Evolutionary conservation across 2,113 vertebrate species (phyloP).

Genomic region (Erinaceus europaeus): DNA sequence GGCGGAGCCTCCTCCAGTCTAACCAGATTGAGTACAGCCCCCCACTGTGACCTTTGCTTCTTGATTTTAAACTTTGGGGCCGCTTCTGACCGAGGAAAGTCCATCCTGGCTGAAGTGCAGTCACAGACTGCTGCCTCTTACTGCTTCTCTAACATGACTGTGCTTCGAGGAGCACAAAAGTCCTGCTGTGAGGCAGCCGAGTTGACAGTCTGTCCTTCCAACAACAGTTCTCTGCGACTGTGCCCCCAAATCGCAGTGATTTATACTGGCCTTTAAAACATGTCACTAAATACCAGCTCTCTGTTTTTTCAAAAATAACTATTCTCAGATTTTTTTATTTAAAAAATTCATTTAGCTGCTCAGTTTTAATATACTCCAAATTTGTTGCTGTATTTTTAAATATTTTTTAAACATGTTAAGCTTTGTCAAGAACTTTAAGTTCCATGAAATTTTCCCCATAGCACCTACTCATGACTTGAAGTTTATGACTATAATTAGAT

Average conservation of each 20-base stretch:
- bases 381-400: slow-evolving; percentile 50
- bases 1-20: slow-evolving; percentile 29
- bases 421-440: slow-evolving; percentile 44
- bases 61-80: slow-evolving; percentile 52
- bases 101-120: slow-evolving; percentile 48
- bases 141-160: slow-evolving; percentile 16
- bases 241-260: slow-evolving; percentile 14
- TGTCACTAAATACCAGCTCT: background rate
- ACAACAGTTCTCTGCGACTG: slow-evolving; percentile 47
- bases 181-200: slow-evolving; percentile 26
- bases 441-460: background rate
- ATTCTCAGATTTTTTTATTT: slow-evolving; percentile 24
- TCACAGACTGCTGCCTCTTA: slow-evolving; percentile 51
- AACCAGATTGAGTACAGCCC: slow-evolving; percentile 52
- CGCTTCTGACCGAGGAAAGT: slow-evolving; percentile 32
- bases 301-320: background rate
- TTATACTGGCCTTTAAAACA: slow-evolving; percentile 47
- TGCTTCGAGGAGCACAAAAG: slow-evolving; percentile 33
- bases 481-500: slow-evolving; percentile 22
- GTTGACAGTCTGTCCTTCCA: slow-evolving; percentile 43
- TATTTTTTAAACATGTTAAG: slow-evolving; percentile 44
- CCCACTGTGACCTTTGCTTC: slow-evolving; percentile 48
- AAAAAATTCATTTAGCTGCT: slow-evolving; percentile 22
- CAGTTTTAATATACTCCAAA: slow-evolving; percentile 48
- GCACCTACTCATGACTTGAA: background rate